These are phyloP conservation scores for Toxotes lorentzi DNA, from an alignment of 2,797 vertebrate species.

Conservation along the genomic window DNA sequence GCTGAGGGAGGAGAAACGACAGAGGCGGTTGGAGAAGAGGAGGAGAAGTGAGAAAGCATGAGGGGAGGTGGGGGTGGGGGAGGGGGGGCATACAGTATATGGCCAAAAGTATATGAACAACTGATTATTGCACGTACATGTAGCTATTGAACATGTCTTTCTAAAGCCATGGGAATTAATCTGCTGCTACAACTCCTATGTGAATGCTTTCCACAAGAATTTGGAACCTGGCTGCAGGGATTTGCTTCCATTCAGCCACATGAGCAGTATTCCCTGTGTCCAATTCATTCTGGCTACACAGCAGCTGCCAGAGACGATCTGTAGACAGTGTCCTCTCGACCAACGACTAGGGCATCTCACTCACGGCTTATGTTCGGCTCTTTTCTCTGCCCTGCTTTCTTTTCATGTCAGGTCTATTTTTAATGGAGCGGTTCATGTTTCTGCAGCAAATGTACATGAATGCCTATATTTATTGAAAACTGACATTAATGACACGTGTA, in stretches of 20 bases:
- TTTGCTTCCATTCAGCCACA: slow-evolving; percentile 32
- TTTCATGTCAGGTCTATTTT: slow-evolving; percentile 1
- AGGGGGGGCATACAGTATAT: background rate
- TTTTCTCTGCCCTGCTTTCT: slow-evolving; percentile 15
- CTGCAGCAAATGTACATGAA: background rate
- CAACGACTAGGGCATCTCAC: background rate
- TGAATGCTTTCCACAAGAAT: slow-evolving; percentile 7
- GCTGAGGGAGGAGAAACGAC: slow-evolving; percentile 92
- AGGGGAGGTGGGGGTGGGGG: background rate
- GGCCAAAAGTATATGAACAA: slow-evolving; percentile 20
- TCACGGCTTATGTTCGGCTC: slow-evolving; percentile 8
- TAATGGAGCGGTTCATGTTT: background rate
- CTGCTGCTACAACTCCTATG: background rate
- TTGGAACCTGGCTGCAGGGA: slow-evolving; percentile 11
- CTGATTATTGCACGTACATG: background rate
- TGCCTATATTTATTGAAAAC: background rate
- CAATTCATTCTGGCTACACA: background rate
- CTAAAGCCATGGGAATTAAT: background rate
- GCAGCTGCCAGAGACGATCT: slow-evolving; percentile 1
- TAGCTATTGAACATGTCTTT: background rate
- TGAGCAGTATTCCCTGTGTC: slow-evolving; percentile 11
- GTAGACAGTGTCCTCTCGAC: slow-evolving; percentile 1
- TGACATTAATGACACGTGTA: background rate
- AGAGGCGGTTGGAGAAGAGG: slow-evolving; percentile 74
- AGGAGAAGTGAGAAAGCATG: slow-evolving; percentile 71